Percentiles rank a stretch among this genome's conserved stretches.
Evolutionary conservation across 2,797 vertebrate genomes (phyloP).

Genomic region (Sebastiscus albofasciatus): DNA sequence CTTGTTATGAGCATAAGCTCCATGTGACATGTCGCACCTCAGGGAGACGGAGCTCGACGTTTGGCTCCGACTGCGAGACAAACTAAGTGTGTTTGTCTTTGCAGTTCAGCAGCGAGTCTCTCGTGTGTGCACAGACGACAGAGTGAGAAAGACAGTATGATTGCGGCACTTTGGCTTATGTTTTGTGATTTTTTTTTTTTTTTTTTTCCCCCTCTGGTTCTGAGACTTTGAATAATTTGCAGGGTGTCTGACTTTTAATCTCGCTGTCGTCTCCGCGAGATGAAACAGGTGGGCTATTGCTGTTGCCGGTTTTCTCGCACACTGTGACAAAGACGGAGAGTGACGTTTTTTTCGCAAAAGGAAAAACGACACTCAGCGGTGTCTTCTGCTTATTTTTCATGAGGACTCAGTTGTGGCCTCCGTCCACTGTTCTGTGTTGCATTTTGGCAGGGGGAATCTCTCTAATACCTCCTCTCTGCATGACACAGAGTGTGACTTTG

Average conservation of each 20-base stretch:
- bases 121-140: constrained; percentile 39
- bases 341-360: constrained; percentile 29
- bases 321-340: constrained; percentile 40
- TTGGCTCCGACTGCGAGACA: constrained; percentile 58
- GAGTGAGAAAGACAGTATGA: constrained; percentile 33
- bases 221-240: constrained; percentile 55
- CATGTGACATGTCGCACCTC: constrained; percentile 61
- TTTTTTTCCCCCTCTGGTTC: not conserved
- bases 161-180: constrained; percentile 32
- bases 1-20: constrained; percentile 62
- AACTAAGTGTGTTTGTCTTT: constrained; percentile 67
- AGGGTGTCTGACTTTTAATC: constrained; percentile 61
- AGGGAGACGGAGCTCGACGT: constrained; percentile 52
- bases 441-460: constrained; percentile 32
- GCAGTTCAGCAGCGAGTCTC: constrained; percentile 47
- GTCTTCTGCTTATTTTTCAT: constrained; percentile 17
- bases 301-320: constrained; percentile 9
- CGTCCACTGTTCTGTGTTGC: not conserved
- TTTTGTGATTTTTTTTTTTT: not conserved
- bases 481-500: constrained; percentile 47
- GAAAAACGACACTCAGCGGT: constrained; percentile 22
- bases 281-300: constrained; percentile 40
- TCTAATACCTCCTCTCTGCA: constrained; percentile 36
- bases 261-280: constrained; percentile 18
- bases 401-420: not conserved